Conservation (phyloP, 2,888 invertebrate species). For the Diarsia rubi region DNA sequence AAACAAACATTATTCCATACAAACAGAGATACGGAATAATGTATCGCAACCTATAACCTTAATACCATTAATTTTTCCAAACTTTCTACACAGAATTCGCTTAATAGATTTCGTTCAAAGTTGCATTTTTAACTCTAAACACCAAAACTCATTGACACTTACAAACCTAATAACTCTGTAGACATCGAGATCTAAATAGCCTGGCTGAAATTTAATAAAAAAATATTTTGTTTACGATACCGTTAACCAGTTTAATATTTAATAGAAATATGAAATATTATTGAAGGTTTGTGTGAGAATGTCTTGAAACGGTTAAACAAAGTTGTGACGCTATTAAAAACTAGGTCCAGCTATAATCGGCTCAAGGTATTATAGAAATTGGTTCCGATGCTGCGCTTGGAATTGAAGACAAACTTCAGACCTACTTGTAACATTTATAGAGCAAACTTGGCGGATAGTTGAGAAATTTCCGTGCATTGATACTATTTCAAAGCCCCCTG, state of each 20-base stretch:
- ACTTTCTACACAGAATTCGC: constrained; percentile 74
- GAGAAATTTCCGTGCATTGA: not conserved
- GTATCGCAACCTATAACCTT: constrained; percentile 71
- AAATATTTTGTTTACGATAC: constrained; percentile 66
- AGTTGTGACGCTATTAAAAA: constrained; percentile 34
- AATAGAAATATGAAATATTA: constrained; percentile 58
- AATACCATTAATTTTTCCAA: constrained; percentile 69
- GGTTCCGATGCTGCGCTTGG: constrained; percentile 2
- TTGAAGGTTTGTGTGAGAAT: constrained; percentile 49
- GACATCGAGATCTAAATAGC: constrained; percentile 18
- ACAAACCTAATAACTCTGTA: not conserved
- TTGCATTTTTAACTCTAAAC: constrained; percentile 44
- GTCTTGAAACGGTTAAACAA: constrained; percentile 12
- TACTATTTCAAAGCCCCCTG: constrained; percentile 12
- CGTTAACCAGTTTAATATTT: constrained; percentile 63
- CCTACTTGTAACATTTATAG: constrained; percentile 18
- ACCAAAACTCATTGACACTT: constrained; percentile 27
- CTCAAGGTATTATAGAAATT: constrained; percentile 43
- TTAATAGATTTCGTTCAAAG: constrained; percentile 64
- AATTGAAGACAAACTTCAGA: constrained; percentile 29
- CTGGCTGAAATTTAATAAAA: constrained; percentile 44
- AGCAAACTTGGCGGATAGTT: constrained; percentile 22
- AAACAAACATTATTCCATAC: constrained; percentile 67
- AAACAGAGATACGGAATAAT: constrained; percentile 52
- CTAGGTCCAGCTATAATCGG: constrained; percentile 32